These are phyloP conservation scores for Bos indicus DNA, from an alignment of 2,113 vertebrate species.

Conservation along the genomic window DNA sequence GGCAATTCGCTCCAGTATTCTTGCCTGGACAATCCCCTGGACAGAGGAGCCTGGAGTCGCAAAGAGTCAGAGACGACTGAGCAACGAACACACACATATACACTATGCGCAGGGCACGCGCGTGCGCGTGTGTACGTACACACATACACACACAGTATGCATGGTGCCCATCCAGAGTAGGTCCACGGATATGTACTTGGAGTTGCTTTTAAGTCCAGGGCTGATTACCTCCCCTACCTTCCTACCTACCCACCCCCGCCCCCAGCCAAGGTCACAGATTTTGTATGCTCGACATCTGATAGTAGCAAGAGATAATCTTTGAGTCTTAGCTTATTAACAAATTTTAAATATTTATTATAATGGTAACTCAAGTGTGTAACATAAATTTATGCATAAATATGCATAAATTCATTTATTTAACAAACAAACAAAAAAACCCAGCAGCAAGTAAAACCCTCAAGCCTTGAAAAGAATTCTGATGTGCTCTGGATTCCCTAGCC, in stretches of 20 bases:
- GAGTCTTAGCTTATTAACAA: neutral
- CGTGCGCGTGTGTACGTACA: rapidly evolving
- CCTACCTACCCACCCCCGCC: rapidly evolving
- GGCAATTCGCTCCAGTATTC: neutral
- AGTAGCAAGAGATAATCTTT: neutral
- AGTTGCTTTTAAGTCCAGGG: neutral
- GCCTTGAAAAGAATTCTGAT: neutral
- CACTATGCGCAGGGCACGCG: rapidly evolving
- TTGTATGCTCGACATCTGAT: neutral
- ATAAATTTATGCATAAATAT: neutral
- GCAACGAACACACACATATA: neutral
- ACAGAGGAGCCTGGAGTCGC: neutral
- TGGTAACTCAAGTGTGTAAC: neutral
- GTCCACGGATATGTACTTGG: neutral
- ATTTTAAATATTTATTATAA: slow-evolving; percentile 7
- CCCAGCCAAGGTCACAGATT: neutral
- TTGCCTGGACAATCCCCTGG: neutral
- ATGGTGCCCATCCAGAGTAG: neutral
- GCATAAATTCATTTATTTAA: neutral
- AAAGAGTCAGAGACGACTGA: neutral
- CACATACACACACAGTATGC: neutral
- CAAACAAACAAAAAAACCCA: neutral
- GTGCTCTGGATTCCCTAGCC: neutral
- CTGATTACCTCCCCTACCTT: neutral
- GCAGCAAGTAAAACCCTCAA: neutral